These are phyloP conservation scores for Myotis planiceps DNA, from an alignment of 2,797 vertebrate species.

Conservation along the genomic window DNA sequence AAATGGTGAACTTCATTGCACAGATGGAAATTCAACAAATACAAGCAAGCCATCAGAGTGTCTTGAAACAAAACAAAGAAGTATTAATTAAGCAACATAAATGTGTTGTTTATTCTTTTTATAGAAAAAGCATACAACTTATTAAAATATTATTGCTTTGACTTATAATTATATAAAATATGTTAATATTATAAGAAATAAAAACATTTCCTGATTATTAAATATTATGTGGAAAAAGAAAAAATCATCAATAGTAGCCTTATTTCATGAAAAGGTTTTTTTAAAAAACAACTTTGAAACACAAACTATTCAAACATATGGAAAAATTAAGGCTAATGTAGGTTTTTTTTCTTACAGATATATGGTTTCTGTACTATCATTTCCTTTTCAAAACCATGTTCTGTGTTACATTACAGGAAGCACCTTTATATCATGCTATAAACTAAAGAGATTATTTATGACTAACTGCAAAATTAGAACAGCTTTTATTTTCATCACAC, in stretches of 20 bases:
- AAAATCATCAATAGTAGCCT: neutral
- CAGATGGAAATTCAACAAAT: slow-evolving; percentile 16
- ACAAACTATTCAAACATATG: neutral
- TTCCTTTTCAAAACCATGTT: neutral
- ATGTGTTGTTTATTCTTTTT: neutral
- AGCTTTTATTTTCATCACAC: neutral
- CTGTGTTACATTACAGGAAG: neutral
- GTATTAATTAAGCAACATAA: neutral
- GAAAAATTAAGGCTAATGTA: neutral
- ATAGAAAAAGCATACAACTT: neutral
- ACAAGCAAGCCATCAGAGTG: neutral
- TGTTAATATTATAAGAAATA: neutral
- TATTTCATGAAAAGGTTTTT: neutral
- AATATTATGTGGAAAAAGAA: neutral
- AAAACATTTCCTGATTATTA: neutral
- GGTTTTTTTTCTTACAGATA: neutral
- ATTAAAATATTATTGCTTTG: neutral
- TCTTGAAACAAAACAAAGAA: neutral
- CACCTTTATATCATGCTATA: neutral
- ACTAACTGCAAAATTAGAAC: neutral
- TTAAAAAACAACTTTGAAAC: neutral
- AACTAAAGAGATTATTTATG: neutral
- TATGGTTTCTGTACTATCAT: neutral
- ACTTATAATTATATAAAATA: neutral
- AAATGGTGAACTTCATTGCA: neutral